Conservation (phyloP, 2,797 vertebrate species). For the Coluber constrictor region DNA sequence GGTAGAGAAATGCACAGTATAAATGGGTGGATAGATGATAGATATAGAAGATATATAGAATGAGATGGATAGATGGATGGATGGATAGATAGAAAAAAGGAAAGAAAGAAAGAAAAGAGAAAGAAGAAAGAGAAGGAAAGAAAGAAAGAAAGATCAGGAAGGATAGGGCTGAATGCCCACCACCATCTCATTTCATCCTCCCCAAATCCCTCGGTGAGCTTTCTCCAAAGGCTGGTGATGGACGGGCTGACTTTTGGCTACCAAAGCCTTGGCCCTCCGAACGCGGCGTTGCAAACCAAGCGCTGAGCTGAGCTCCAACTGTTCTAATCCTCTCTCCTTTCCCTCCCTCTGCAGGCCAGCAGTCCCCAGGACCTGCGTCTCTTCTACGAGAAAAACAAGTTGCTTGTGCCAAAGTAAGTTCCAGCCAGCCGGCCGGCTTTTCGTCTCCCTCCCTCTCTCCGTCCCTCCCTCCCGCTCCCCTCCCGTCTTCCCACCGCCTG, state of each 20-base stretch:
- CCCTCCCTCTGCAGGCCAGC: conserved; percentile 78
- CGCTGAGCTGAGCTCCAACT: not conserved
- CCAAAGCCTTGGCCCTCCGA: too few relatives aligned
- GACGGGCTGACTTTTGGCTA: not conserved
- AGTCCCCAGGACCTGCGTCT: conserved; percentile 94
- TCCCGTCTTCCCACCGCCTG: not conserved
- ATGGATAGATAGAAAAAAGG: too few relatives aligned
- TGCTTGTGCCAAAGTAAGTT: conserved; percentile 87
- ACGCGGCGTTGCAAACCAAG: not conserved
- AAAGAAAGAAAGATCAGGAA: too few relatives aligned
- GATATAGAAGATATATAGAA: too few relatives aligned
- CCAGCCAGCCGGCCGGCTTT: not conserved
- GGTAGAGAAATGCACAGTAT: too few relatives aligned
- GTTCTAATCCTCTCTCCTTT: conserved; percentile 41
- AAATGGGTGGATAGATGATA: too few relatives aligned
- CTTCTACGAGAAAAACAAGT: conserved; percentile 94
- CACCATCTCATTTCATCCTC: not conserved
- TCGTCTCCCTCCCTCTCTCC: not conserved
- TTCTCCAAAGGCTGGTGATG: not conserved
- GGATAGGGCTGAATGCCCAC: not conserved
- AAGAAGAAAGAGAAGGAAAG: too few relatives aligned
- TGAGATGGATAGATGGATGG: too few relatives aligned
- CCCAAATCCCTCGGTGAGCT: not conserved
- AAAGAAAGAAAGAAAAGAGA: too few relatives aligned
- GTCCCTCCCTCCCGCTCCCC: not conserved